Evolutionary conservation across 2,888 invertebrate genomes (phyloP), one percentile per base, ranked within the genome.

Genomic region (Epistrophe grossulariae): DNA sequence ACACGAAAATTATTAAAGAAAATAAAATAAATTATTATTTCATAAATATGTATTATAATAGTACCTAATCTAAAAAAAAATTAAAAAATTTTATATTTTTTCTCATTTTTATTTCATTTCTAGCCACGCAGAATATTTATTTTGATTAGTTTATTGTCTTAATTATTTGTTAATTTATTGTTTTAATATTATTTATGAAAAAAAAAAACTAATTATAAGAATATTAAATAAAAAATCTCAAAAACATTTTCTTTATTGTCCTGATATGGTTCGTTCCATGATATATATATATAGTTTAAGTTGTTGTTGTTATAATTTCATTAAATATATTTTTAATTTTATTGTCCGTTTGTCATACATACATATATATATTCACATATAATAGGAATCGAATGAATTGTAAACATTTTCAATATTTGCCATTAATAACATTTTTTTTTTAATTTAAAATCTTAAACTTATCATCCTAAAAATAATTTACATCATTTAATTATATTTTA

Each of bases 241-340:
- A 66, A 66, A 48, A 31, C 17, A 13, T 17, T 70, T 73, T 66
- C 28, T 64, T 81, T 82, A 87, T 84, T 88, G 88, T 88, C 78
- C 72, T 87, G 81, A 83, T 77, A 88, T 88, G 88, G 88, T 78
- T 83, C 72, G 70, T 87, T 80, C 64, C 77, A 77, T 74, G 76
- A 78, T 84, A 74, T 88, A 71, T 84, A 52, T 24, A 60, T 68
- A 64, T 81, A 57, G 48, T 79, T 79, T 82, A 76, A 82, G 79
- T 85, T 88, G 72, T 76, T 88, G 81, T 78, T 79, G 79, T 68
- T 84, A 48, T 64, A 81, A 76, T 84, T 74, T 88, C 82, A 57
- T 83, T 68, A 60, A 59, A 74, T 77, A 24, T 24, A 83, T 79
- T 79, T 79, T 83, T 60, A 24, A 84, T 24, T 84, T 89, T 89